Evolutionary conservation across 2,888 invertebrate genomes (phyloP).

Genomic region (Apotomis turbidana): DNA sequence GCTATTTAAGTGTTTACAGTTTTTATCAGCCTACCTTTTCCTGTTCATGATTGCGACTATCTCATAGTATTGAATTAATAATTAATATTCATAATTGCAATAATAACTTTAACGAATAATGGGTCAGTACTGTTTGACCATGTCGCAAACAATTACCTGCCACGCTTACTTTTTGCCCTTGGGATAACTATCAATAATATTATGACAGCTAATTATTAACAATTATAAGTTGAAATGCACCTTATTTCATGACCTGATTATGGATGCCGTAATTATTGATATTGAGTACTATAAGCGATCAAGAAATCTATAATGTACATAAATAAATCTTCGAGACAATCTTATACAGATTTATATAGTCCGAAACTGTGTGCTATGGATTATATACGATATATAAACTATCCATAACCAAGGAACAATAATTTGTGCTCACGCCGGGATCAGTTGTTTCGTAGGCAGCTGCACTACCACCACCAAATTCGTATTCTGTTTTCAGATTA

Average conservation of each 20-base stretch:
- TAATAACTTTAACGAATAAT: neutral
- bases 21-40: neutral
- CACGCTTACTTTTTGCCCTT: conserved; percentile 29
- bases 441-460: too few species aligned
- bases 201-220: conserved; percentile 3
- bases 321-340: too few species aligned
- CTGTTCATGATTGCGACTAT: neutral
- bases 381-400: too few species aligned
- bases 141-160: conserved; percentile 15
- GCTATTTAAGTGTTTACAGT: too few species aligned
- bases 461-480: too few species aligned
- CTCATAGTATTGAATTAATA: too few species aligned
- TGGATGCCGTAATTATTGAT: neutral
- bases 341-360: too few species aligned
- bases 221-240: conserved; percentile 6
- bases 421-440: too few species aligned
- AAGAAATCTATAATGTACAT: neutral
- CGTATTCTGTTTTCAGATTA: too few species aligned
- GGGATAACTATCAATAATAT: conserved; percentile 10
- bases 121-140: neutral
- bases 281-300: neutral
- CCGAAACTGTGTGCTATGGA: too few species aligned
- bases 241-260: neutral
- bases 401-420: too few species aligned
- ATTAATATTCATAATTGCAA: too few species aligned